These are phyloP conservation scores for Lophotriccus pileatus DNA, from an alignment of 2,797 vertebrate genomes.

Conservation along the genomic window DNA sequence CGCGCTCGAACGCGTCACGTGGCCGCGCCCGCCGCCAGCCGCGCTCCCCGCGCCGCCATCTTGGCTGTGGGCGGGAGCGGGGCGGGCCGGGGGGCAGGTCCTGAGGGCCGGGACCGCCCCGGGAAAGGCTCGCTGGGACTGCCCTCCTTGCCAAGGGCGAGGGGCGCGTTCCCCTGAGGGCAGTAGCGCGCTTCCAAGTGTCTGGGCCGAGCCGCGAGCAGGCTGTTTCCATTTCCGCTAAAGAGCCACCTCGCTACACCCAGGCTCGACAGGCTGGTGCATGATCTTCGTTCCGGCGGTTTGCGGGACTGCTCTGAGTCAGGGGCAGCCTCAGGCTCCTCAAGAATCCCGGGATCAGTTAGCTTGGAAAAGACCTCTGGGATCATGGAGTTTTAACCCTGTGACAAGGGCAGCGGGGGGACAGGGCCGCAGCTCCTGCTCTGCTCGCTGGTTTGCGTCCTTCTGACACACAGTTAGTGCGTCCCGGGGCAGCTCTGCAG, in stretches of 20 bases:
- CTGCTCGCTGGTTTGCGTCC: rapidly evolving
- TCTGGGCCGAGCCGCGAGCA: not conserved
- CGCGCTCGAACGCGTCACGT: conserved; percentile 26
- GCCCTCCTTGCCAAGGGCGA: not conserved
- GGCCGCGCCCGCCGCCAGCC: not conserved
- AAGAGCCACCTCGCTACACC: rapidly evolving
- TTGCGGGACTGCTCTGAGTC: rapidly evolving
- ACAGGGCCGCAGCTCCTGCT: not conserved
- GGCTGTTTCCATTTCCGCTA: too few species aligned
- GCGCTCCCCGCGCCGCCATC: not conserved
- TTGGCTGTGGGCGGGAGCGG: not conserved
- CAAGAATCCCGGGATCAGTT: too few species aligned
- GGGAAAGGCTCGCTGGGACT: not conserved
- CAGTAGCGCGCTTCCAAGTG: rapidly evolving
- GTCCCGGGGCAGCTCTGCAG: not conserved
- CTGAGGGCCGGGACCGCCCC: rapidly evolving
- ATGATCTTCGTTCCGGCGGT: rapidly evolving
- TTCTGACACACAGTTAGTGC: not conserved
- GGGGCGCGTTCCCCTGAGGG: rapidly evolving
- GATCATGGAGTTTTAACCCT: not conserved
- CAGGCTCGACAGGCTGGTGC: rapidly evolving
- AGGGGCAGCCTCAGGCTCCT: not conserved
- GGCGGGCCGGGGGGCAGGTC: not conserved
- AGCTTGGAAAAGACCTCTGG: not conserved
- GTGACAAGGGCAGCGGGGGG: not conserved